Conservation (phyloP, 2,888 invertebrate genomes). For the Pachliopta kotzebuea region DNA sequence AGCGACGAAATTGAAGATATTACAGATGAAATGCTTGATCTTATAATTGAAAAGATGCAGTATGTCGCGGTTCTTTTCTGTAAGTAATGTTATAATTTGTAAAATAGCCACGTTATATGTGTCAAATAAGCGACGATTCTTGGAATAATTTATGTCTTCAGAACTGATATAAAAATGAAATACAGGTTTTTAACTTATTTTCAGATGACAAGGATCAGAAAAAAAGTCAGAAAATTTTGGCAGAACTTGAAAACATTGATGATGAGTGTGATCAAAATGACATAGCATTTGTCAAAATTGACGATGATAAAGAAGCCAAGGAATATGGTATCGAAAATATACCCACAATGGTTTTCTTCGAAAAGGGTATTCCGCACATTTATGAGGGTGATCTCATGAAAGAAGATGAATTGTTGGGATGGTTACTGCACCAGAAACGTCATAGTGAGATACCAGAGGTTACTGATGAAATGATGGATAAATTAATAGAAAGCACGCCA, state of each 20-base stretch:
- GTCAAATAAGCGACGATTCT: not conserved
- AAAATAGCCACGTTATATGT: too few relatives aligned
- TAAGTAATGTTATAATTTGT: constrained; percentile 76
- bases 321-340: constrained; percentile 92
- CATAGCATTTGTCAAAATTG: constrained; percentile 95
- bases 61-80: constrained; percentile 95
- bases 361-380: constrained; percentile 86
- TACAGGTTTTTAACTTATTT: constrained; percentile 70
- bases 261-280: constrained; percentile 96
- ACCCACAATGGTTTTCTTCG: constrained; percentile 90
- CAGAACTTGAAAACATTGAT: constrained; percentile 94
- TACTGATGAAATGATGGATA: constrained; percentile 96
- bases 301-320: constrained; percentile 92
- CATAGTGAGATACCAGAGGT: constrained; percentile 95
- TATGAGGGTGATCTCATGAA: constrained; percentile 93
- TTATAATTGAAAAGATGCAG: constrained; percentile 92
- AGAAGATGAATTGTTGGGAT: constrained; percentile 93
- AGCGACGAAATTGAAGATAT: constrained; percentile 96
- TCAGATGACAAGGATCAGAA: constrained; percentile 95
- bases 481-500: constrained; percentile 88
- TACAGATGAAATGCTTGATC: constrained; percentile 95
- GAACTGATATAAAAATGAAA: constrained; percentile 78
- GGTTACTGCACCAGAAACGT: constrained; percentile 94
- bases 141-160: not conserved
- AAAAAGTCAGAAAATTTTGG: constrained; percentile 91